Evolutionary conservation across 64 coral and sea anemone species (phyloP).

Genomic region (Dendronephthya gigantea): DNA sequence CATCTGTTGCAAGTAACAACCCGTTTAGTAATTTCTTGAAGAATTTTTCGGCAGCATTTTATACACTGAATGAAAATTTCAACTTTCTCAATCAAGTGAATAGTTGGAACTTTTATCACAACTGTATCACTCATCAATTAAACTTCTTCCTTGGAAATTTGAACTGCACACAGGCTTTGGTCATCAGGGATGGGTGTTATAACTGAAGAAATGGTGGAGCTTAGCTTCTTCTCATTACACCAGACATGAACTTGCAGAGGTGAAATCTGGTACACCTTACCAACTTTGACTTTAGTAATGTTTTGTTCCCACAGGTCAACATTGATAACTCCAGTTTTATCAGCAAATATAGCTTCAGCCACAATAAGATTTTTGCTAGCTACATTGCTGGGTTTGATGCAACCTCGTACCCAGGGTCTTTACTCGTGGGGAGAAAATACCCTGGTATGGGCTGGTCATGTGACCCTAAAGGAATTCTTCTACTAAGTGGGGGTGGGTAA

Average conservation of each 20-base stretch:
- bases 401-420: too few species aligned
- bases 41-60: slow-evolving; percentile 27
- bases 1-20: slow-evolving; percentile 37
- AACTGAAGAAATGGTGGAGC: slow-evolving; percentile 10
- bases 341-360: slow-evolving; percentile 8
- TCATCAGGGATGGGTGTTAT: slow-evolving; percentile 12
- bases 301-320: slow-evolving; percentile 33
- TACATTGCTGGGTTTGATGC: too few species aligned
- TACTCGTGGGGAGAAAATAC: too few species aligned
- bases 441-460: too few species aligned
- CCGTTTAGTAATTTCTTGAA: slow-evolving; percentile 15
- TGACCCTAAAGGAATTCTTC: too few species aligned
- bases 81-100: slow-evolving; percentile 25
- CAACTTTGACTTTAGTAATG: background rate
- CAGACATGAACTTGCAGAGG: slow-evolving; percentile 15
- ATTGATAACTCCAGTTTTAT: slow-evolving; percentile 25
- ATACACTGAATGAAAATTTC: slow-evolving; percentile 24
- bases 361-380: too few species aligned
- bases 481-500: too few species aligned
- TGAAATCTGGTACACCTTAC: background rate
- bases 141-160: background rate
- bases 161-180: background rate
- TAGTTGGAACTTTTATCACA: slow-evolving; percentile 5
- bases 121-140: background rate
- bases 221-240: slow-evolving; percentile 25